Conservation (phyloP, 2,797 vertebrate genomes). For the Phrynocephalus guinanensis region DNA sequence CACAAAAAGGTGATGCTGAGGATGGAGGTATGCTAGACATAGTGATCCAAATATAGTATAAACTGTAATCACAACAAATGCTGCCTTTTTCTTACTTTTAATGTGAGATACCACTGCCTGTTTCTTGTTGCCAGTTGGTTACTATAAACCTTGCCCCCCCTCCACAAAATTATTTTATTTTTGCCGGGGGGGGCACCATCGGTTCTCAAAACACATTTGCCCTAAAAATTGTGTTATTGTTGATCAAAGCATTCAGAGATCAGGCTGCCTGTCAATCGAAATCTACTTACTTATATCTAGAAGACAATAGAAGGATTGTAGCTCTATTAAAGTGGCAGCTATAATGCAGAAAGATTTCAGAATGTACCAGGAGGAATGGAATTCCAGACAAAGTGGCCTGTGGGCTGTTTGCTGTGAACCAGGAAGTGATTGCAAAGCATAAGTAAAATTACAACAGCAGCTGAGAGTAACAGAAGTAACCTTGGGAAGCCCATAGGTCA, state of each 20-base stretch:
- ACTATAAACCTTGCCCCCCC: background rate
- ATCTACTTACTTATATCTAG: background rate
- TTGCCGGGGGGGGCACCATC: background rate
- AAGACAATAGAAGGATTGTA: background rate
- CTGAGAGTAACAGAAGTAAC: background rate
- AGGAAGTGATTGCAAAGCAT: constrained; percentile 7
- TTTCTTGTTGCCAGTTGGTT: constrained; percentile 3
- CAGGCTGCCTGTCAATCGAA: constrained; percentile 20
- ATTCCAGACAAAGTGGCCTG: background rate
- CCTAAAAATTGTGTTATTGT: background rate
- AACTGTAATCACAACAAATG: constrained; percentile 39
- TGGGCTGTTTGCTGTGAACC: constrained; percentile 7
- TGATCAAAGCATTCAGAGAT: background rate
- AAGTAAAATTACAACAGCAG: background rate
- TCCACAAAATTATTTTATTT: background rate
- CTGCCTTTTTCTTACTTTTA: background rate
- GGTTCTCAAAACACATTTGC: background rate
- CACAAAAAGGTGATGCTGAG: constrained; percentile 56
- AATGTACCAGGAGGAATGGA: background rate
- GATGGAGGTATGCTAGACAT: constrained; percentile 49
- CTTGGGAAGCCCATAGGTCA: background rate
- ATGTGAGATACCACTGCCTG: background rate
- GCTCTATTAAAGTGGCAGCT: constrained; percentile 2
- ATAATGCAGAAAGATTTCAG: constrained; percentile 26
- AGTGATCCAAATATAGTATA: constrained; percentile 68